phyloP scores from a whole-genome alignment of 2,113 vertebrate species.

The Thymallus thymallus region DNA sequence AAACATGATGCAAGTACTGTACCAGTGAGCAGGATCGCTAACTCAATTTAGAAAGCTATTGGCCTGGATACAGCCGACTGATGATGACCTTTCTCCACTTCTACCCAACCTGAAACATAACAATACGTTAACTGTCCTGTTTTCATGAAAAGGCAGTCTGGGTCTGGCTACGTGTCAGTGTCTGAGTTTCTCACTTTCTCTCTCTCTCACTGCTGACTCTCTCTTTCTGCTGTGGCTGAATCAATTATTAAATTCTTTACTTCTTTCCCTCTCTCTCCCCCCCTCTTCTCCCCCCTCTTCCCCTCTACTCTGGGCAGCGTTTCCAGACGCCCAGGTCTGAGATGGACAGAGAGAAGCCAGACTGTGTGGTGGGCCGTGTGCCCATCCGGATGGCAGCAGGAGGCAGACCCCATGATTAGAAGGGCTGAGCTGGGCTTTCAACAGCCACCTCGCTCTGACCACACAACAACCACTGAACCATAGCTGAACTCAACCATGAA shows the following conservation, averaged over 20 bases:
- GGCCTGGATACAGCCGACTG: slow-evolving; percentile 20
- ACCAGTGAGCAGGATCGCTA: slow-evolving; percentile 40
- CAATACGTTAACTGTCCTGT: slow-evolving; percentile 26
- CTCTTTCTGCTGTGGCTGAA: background rate
- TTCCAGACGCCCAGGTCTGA: slow-evolving; percentile 8
- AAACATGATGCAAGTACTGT: slow-evolving; percentile 29
- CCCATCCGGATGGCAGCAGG: too few species aligned
- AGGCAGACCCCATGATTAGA: too few species aligned
- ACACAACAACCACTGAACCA: too few species aligned
- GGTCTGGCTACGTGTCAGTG: background rate
- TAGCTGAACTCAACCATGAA: too few species aligned
- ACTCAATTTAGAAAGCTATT: slow-evolving; percentile 35
- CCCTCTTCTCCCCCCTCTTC: too few species aligned
- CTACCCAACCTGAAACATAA: slow-evolving; percentile 39
- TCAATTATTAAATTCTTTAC: background rate
- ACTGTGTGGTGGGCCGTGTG: background rate
- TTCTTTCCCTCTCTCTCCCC: background rate
- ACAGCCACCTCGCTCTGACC: too few species aligned
- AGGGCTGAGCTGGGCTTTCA: too few species aligned
- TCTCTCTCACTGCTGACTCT: background rate
- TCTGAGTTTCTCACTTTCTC: background rate
- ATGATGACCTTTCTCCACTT: slow-evolving; percentile 20
- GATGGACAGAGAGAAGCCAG: background rate
- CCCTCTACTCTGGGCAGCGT: background rate
- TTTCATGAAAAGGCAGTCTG: slow-evolving; percentile 2